phyloP scores from a whole-genome alignment of 2,113 vertebrate genomes.

The Recurvirostra avosetta region DNA sequence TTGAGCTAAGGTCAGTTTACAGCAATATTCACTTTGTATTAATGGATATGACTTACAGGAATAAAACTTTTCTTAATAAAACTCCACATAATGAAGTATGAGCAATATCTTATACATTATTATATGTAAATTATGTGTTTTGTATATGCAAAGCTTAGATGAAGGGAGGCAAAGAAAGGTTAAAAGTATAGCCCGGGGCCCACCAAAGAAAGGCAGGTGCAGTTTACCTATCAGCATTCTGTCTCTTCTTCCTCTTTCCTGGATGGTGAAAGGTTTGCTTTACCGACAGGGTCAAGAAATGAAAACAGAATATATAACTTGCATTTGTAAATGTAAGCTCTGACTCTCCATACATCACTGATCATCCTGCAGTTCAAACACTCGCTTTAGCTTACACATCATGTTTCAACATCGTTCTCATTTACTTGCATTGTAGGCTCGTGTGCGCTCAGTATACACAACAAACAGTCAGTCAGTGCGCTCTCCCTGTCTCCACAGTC shows the following conservation, averaged over 20 bases:
- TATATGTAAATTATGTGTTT: background rate
- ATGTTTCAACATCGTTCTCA: background rate
- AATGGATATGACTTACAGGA: background rate
- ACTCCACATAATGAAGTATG: background rate
- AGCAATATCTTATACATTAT: background rate
- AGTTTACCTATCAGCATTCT: background rate
- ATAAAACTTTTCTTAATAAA: background rate
- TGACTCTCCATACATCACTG: background rate
- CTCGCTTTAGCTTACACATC: background rate
- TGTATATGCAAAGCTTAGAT: background rate
- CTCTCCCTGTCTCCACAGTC: background rate
- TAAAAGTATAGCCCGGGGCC: background rate
- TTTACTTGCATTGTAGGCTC: background rate
- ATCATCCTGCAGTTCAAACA: background rate
- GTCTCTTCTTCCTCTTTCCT: background rate
- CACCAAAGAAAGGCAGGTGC: background rate
- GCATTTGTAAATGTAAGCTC: background rate
- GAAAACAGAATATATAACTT: background rate
- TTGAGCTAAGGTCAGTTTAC: background rate
- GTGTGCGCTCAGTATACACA: background rate
- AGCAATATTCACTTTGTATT: background rate
- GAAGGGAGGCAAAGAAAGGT: background rate
- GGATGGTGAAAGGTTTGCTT: background rate
- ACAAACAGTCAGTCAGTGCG: background rate
- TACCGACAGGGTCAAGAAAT: background rate